Conservation (phyloP, 1,140 invertebrate genomes). For the Drosophila guanche region DNA sequence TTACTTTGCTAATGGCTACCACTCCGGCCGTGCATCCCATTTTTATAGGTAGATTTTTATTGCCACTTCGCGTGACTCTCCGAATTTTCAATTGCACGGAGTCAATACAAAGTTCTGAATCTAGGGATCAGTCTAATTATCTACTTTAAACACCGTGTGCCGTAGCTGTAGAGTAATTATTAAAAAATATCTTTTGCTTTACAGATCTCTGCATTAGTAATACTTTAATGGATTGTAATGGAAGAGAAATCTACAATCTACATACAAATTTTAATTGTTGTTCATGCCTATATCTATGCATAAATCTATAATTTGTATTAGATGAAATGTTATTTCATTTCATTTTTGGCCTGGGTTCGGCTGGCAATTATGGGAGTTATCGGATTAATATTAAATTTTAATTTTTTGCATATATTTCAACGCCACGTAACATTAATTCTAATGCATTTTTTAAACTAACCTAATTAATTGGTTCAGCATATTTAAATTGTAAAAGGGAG, state of each 20-base stretch:
- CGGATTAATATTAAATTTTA: too few relatives aligned
- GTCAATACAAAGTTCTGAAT: conserved; percentile 36
- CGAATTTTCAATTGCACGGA: conserved; percentile 15
- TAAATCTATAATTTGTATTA: too few relatives aligned
- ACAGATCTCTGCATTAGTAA: too few relatives aligned
- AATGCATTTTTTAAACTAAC: too few relatives aligned
- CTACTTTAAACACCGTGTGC: conserved; percentile 1
- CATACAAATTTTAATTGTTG: too few relatives aligned
- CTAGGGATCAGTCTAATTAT: conserved; percentile 20
- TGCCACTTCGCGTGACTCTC: conserved; percentile 34
- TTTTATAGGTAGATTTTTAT: conserved; percentile 40
- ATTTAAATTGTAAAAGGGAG: conserved; percentile 6
- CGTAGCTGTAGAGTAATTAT: too few relatives aligned
- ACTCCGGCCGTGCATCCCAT: background rate
- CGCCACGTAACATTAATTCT: conserved; percentile 41
- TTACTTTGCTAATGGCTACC: conserved; percentile 23
- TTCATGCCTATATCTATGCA: too few relatives aligned
- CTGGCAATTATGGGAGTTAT: conserved; percentile 45
- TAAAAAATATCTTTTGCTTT: too few relatives aligned
- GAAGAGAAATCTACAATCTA: background rate
- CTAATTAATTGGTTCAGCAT: conserved; percentile 8
- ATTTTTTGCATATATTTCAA: conserved; percentile 52
- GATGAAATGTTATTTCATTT: too few relatives aligned
- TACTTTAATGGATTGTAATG: background rate
- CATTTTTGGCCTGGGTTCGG: conserved; percentile 1